phyloP scores from a whole-genome alignment of 1,140 invertebrate genomes.

The Sipha flava region DNA sequence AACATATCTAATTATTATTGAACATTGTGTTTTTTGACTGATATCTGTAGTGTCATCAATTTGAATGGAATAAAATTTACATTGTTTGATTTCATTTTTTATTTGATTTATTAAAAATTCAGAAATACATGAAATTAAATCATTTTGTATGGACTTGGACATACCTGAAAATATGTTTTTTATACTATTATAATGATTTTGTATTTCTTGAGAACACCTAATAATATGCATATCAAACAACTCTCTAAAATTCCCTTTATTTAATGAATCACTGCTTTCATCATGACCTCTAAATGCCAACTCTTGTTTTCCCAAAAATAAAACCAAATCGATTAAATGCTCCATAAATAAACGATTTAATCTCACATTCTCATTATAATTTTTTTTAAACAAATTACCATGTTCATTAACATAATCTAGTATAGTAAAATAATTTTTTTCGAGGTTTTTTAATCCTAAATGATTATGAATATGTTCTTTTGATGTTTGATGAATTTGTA shows the following conservation, averaged over 20 bases:
- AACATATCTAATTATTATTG: too few relatives aligned
- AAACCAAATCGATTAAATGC: too few relatives aligned
- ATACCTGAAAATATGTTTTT: neutral
- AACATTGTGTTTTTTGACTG: too few relatives aligned
- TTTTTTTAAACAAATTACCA: neutral
- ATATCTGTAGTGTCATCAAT: too few relatives aligned
- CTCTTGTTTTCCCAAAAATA: too few relatives aligned
- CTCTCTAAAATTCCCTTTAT: conserved; percentile 12
- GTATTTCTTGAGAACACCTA: neutral
- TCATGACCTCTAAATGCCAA: neutral
- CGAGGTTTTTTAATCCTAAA: neutral
- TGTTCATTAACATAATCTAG: neutral
- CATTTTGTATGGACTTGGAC: neutral
- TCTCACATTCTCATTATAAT: neutral
- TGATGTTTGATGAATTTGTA: neutral
- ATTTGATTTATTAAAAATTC: too few relatives aligned
- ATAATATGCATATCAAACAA: too few relatives aligned
- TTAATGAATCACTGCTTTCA: neutral
- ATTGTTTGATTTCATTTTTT: too few relatives aligned
- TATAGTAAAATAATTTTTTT: neutral
- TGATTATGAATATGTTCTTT: too few relatives aligned
- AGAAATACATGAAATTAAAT: neutral
- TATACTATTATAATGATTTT: neutral
- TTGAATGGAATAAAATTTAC: too few relatives aligned
- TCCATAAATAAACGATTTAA: too few relatives aligned